Evolutionary conservation across 2,888 invertebrate species (phyloP).

Genomic region (Diadegma fenestrale): DNA sequence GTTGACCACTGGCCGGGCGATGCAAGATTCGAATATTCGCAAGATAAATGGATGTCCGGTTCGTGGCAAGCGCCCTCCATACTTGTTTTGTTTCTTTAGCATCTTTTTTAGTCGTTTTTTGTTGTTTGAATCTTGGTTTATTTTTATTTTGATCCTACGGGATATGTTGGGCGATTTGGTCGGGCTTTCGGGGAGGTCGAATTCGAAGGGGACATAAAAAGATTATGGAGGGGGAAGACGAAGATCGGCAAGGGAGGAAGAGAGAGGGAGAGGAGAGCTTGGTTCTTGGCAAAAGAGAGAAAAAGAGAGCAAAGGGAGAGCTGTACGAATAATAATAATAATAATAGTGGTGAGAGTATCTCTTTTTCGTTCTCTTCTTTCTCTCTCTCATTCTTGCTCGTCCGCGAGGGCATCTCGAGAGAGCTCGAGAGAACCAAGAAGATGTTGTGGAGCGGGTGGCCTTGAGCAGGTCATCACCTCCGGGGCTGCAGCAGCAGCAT

Average conservation of each 20-base stretch:
- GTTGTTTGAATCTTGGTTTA: conserved; percentile 38
- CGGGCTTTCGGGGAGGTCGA: conserved; percentile 48
- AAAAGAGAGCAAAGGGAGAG: conserved; percentile 57
- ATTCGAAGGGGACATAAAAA: conserved; percentile 36
- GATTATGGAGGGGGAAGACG: conserved; percentile 1
- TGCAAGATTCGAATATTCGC: conserved; percentile 63
- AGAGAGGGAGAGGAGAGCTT: conserved; percentile 61
- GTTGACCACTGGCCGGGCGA: conserved; percentile 60
- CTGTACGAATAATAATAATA: conserved; percentile 45
- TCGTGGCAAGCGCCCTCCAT: conserved; percentile 48
- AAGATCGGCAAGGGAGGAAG: conserved; percentile 37
- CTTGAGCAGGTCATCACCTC: conserved; percentile 85
- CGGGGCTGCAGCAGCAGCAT: conserved; percentile 75
- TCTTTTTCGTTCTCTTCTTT: conserved; percentile 18
- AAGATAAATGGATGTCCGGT: conserved; percentile 65
- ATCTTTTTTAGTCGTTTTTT: background rate
- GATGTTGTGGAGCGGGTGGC: conserved; percentile 83
- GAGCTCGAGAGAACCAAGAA: conserved; percentile 73
- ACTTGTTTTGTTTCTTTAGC: conserved; percentile 5
- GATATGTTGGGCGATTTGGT: conserved; percentile 52
- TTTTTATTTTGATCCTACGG: conserved; percentile 36
- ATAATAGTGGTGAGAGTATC: conserved; percentile 39
- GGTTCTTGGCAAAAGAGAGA: conserved; percentile 33
- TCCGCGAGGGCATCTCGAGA: conserved; percentile 45
- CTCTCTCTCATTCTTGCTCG: conserved; percentile 22